Evolutionary conservation across 2,113 vertebrate genomes (phyloP).

Genomic region (Hippoglossus stenolepis): DNA sequence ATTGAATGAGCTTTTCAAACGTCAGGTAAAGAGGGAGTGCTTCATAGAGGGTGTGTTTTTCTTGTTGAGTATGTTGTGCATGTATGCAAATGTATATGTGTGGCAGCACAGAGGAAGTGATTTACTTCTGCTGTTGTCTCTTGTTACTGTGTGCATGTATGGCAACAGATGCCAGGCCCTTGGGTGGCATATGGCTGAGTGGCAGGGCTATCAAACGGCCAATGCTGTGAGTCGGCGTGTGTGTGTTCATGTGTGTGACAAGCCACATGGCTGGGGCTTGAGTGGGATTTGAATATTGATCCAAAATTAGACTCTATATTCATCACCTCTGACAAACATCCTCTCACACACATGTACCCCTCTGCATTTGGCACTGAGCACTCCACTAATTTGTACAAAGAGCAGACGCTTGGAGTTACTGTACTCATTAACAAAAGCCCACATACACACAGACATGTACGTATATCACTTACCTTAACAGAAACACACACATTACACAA

Average conservation of each 20-base stretch:
- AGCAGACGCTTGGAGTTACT: constrained; percentile 51
- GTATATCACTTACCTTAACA: neutral
- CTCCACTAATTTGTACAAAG: constrained; percentile 67
- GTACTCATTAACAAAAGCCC: constrained; percentile 57
- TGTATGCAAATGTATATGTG: constrained; percentile 23
- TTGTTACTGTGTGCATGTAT: constrained; percentile 41
- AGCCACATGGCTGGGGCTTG: constrained; percentile 35
- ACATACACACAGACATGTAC: neutral
- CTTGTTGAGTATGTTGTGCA: neutral
- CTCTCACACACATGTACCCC: neutral
- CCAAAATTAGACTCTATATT: constrained; percentile 44
- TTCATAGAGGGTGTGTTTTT: neutral
- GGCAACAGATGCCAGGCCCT: constrained; percentile 77
- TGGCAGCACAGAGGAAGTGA: constrained; percentile 29
- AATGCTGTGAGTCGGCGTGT: constrained; percentile 25
- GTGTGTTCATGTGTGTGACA: constrained; percentile 1
- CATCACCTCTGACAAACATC: constrained; percentile 32
- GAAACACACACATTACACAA: neutral
- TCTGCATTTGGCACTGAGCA: constrained; percentile 62
- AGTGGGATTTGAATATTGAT: constrained; percentile 32
- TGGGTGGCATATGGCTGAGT: constrained; percentile 74
- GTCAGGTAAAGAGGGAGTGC: constrained; percentile 16
- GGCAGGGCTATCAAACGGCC: constrained; percentile 75
- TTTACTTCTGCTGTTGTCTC: constrained; percentile 37
- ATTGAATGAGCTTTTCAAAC: constrained; percentile 21